Base-by-base conservation (phyloP, 2,113 vertebrate species). In the Ia io region DNA sequence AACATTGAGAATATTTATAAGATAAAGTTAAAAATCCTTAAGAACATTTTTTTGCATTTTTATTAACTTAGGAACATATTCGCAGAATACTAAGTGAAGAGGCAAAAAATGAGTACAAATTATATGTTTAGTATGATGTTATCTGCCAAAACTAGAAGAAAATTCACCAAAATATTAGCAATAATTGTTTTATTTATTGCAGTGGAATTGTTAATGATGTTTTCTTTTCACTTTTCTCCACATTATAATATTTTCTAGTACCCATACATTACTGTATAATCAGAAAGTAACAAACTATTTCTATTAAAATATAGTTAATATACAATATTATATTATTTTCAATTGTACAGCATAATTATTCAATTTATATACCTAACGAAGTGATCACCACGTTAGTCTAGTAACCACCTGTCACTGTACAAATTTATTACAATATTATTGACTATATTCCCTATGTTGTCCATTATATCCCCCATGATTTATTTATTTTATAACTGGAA, bases 241-340 rank as follows among this genome's bases (percentile, higher is more conserved):
- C 23, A 13, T 87, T 82, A 16, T 61, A 85, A 78, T 51, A 61
- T 69, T 83, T 11, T 84, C 61, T 82, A 80, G 80, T 49, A 65
- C 23, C 5, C 9, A 56, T 47, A 42, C 18, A 84, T 84, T 85
- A 76, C 30, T 44, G 82, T 77, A 53, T 28, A 84, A 89, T 53
- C 53, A 96, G 40, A 88, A 92, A 90, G 78, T 49, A 89, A 88
- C 56, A 92, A 87, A 74, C 32, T 84, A 7, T 91, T 80, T 49
- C 10, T 77, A 51, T 77, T 51, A n/a, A 77, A 77, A 77, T 49
- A 32, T 49, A 49, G 17, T n/a, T 51, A 77, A 77, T n/a, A n/a
- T 77, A 51, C 4, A 77, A 49, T n/a, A 40, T 70, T n/a, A 70
- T 70, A 49, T 76, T 77, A 76, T 77, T 77, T 77, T 77, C 44